These are phyloP conservation scores for Onychomys arenicola DNA, from an alignment of 2,797 vertebrate genomes.

Conservation along the genomic window DNA sequence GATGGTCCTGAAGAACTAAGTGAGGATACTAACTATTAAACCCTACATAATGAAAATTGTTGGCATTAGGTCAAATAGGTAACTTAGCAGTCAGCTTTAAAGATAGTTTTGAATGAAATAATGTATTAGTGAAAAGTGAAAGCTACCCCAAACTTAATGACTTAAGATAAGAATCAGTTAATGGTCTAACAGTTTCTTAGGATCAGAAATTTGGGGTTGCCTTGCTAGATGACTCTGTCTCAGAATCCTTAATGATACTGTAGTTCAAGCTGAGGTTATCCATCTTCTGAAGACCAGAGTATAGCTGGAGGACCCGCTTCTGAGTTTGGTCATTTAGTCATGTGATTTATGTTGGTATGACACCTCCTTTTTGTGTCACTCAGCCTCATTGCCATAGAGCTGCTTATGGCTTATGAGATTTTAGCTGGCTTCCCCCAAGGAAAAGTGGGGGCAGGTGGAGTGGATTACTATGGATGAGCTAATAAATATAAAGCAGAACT, in stretches of 20 bases:
- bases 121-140: neutral
- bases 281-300: neutral
- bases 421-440: neutral
- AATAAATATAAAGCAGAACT: neutral
- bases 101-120: constrained; percentile 29
- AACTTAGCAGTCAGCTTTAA: neutral
- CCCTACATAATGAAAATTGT: neutral
- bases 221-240: neutral
- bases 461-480: neutral
- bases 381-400: neutral
- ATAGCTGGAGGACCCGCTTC: neutral
- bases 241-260: neutral
- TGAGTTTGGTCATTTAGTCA: neutral
- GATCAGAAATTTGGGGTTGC: neutral
- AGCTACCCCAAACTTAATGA: neutral
- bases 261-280: neutral
- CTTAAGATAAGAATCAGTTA: neutral
- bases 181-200: neutral
- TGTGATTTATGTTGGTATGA: neutral
- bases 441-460: neutral
- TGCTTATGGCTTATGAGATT: neutral
- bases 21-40: neutral
- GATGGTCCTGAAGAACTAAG: neutral
- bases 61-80: neutral
- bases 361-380: neutral